Evolutionary conservation across 2,888 invertebrate species (phyloP).

Genomic region (Rhaphigaster nebulosa): DNA sequence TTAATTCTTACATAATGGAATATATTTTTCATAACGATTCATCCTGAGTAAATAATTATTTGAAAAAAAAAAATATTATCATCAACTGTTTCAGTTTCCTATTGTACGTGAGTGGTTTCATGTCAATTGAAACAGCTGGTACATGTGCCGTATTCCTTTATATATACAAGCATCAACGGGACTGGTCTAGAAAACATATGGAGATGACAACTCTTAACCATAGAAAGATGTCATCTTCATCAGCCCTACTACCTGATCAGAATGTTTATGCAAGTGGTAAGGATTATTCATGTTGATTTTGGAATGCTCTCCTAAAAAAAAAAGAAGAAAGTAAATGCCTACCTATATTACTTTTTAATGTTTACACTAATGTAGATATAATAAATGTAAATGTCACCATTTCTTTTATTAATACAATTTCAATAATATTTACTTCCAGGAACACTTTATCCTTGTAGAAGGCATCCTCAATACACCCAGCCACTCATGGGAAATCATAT

Average conservation of each 20-base stretch:
- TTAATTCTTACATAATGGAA: neutral
- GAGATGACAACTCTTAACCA: conserved; percentile 65
- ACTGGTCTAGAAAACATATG: conserved; percentile 65
- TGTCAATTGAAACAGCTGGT: conserved; percentile 87
- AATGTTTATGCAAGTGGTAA: conserved; percentile 65
- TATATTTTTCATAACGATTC: neutral
- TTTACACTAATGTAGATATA: too few species aligned
- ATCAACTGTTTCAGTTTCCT: conserved; percentile 77
- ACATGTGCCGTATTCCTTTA: conserved; percentile 89
- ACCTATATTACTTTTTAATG: too few species aligned
- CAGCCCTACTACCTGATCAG: conserved; percentile 63
- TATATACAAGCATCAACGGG: conserved; percentile 81
- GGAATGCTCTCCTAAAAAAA: neutral
- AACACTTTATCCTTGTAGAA: conserved; percentile 69
- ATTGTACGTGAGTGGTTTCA: conserved; percentile 86
- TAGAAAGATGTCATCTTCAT: conserved; percentile 63
- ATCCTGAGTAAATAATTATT: neutral
- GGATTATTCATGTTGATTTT: neutral
- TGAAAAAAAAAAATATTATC: neutral
- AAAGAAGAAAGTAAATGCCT: neutral
- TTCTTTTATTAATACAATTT: neutral
- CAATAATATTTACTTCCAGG: conserved; percentile 55
- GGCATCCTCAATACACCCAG: conserved; percentile 68
- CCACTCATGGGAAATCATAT: conserved; percentile 64
- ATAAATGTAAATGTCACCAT: neutral